Evolutionary conservation across 2,113 vertebrate species (phyloP), one percentile per base, ranked within the genome.

Genomic region (Gopherus evgoodei): DNA sequence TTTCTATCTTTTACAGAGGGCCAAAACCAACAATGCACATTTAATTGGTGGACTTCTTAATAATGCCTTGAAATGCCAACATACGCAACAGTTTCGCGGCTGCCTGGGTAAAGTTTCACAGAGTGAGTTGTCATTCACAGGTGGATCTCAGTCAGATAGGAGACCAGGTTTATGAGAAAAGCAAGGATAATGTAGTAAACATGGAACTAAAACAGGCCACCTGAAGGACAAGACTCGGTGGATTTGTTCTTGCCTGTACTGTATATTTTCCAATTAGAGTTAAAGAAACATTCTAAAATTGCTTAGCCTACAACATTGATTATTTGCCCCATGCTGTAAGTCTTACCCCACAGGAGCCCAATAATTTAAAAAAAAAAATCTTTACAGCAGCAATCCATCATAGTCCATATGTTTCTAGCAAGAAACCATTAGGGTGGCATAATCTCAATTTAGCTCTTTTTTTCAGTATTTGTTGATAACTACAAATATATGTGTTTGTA

Each of bases 11-110:
- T 59, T 53, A 14, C 52, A 81, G 29, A 3, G 79, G 84, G 90
- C 89, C 88, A 87, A 72, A 75, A 84, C 22, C 87, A 90, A 6
- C 24, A 85, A 88, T 56, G 17, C 9, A 4, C 76, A 21, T 75
- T 0, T 1, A 13, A 69, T 0, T 1, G 13, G 29, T 90, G 85
- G 53, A 3, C 1, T 2, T 1, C 1, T 13, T 2, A 10, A 49
- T 1, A 10, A 80, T 57, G 25, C 13, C 9, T 0, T 1, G 21
- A 8, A 93, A 49, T 65, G 25, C 9, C 59, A 49, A 1, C n/a
- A 38, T 69, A 7, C 0, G 44, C 29, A 78, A 81, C 50, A 87
- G 54, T 65, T 47, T 29, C 35, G 1, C 0, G 6, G 85, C 38
- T 79, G 17, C 12, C 82, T 11, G 47, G 80, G 24, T 62, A 69